phyloP scores from a whole-genome alignment of 1,140 invertebrate species.

The Drosophila virilis region DNA sequence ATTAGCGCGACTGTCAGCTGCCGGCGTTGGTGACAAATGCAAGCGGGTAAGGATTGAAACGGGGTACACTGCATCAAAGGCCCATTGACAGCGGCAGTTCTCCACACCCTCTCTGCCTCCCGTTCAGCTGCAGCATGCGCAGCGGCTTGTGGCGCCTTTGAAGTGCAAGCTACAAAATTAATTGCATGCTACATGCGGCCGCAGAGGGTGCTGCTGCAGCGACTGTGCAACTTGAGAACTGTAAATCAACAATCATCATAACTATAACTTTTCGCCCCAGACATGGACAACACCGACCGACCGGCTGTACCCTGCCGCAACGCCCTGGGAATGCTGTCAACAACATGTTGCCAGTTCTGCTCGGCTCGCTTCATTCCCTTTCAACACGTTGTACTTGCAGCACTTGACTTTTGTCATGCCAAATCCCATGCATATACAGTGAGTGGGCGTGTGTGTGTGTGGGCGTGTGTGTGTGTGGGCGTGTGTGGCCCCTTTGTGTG shows the following conservation, averaged over 20 bases:
- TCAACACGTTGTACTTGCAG: slow-evolving; percentile 52
- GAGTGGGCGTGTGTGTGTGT: not conserved
- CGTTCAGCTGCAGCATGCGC: slow-evolving; percentile 47
- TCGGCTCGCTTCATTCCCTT: slow-evolving; percentile 37
- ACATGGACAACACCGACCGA: slow-evolving; percentile 21
- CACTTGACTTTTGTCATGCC: slow-evolving; percentile 71
- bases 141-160: slow-evolving; percentile 72
- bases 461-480: not conserved
- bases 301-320: not conserved
- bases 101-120: not conserved
- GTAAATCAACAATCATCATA: slow-evolving; percentile 82
- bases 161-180: slow-evolving; percentile 73
- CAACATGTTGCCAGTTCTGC: slow-evolving; percentile 71
- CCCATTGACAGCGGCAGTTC: slow-evolving; percentile 51
- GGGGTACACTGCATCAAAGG: slow-evolving; percentile 60
- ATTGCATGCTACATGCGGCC: slow-evolving; percentile 72
- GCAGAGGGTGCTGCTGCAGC: slow-evolving; percentile 42
- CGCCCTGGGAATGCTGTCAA: slow-evolving; percentile 55
- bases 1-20: slow-evolving; percentile 64
- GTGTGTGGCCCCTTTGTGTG: slow-evolving; percentile 49
- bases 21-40: slow-evolving; percentile 30
- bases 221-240: slow-evolving; percentile 43
- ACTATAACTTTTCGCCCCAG: slow-evolving; percentile 64
- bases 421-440: slow-evolving; percentile 51
- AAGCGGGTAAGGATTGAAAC: not conserved